These are phyloP conservation scores for Tachysurus vachellii DNA, from an alignment of 2,113 vertebrate species.

Conservation along the genomic window DNA sequence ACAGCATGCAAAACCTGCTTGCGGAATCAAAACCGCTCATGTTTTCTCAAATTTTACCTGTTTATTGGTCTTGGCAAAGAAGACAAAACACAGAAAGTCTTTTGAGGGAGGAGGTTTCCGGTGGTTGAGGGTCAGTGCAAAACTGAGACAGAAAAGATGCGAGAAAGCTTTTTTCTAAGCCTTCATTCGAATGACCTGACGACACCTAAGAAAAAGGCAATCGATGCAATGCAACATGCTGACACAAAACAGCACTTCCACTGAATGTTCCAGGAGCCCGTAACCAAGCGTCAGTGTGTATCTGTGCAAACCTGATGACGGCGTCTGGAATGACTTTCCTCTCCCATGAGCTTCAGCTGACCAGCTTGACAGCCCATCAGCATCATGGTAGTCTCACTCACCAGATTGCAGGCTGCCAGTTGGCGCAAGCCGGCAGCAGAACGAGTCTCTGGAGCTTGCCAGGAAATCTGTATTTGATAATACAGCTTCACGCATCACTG, in stretches of 20 bases:
- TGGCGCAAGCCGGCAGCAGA: constrained; percentile 60
- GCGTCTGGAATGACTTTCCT: constrained; percentile 40
- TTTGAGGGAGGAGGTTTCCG: neutral
- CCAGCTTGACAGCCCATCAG: constrained; percentile 68
- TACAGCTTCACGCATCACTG: constrained; percentile 60
- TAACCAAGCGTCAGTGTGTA: constrained; percentile 28
- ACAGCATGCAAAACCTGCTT: constrained; percentile 33
- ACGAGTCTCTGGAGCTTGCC: constrained; percentile 57
- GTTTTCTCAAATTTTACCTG: constrained; percentile 3
- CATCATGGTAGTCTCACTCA: constrained; percentile 59
- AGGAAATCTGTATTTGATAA: constrained; percentile 65
- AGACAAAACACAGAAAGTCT: constrained; percentile 7
- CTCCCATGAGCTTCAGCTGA: constrained; percentile 58
- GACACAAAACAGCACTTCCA: constrained; percentile 29
- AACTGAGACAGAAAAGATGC: neutral
- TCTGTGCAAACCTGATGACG: constrained; percentile 37
- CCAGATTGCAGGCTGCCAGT: constrained; percentile 56
- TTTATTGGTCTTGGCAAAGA: neutral
- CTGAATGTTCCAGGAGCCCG: constrained; percentile 17
- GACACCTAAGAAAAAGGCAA: constrained; percentile 25
- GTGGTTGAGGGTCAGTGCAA: neutral
- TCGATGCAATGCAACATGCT: neutral
- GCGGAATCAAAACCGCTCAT: neutral
- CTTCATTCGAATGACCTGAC: neutral
- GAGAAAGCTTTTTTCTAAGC: neutral